These are phyloP conservation scores for Caenorhabditis auriculariae DNA, from an alignment of 2,888 invertebrate species.

Conservation along the genomic window DNA sequence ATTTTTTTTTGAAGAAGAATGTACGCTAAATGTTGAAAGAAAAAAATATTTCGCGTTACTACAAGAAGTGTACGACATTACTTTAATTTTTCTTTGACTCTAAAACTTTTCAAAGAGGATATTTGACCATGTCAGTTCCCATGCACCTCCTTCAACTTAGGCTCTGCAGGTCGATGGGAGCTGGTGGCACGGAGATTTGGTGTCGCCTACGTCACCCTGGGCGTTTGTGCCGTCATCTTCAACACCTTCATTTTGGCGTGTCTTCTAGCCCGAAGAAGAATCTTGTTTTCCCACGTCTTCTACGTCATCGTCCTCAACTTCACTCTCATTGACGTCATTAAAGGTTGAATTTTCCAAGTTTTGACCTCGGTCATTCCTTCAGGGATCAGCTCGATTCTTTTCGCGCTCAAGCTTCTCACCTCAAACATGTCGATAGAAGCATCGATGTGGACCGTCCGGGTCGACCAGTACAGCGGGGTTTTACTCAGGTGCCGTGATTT, in stretches of 20 bases:
- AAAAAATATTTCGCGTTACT: too few species aligned
- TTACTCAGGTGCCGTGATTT: constrained; percentile 15
- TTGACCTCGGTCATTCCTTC: not conserved
- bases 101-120: too few species aligned
- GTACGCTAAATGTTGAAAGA: too few species aligned
- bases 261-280: constrained; percentile 25
- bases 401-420: constrained; percentile 37
- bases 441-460: constrained; percentile 31
- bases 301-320: constrained; percentile 54
- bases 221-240: constrained; percentile 30
- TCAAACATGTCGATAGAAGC: constrained; percentile 38
- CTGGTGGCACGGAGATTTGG: too few species aligned
- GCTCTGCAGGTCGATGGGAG: too few species aligned
- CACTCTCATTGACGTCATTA: constrained; percentile 46
- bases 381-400: constrained; percentile 38
- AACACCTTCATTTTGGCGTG: constrained; percentile 31
- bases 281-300: constrained; percentile 42
- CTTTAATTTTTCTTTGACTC: too few species aligned
- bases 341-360: constrained; percentile 24
- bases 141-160: too few species aligned
- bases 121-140: too few species aligned
- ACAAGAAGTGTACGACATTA: too few species aligned
- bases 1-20: too few species aligned
- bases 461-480: constrained; percentile 42
- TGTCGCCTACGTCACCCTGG: constrained; percentile 27